Base-by-base conservation (phyloP, 23 tunicate genomes). In the Halocynthia aurantium region DNA sequence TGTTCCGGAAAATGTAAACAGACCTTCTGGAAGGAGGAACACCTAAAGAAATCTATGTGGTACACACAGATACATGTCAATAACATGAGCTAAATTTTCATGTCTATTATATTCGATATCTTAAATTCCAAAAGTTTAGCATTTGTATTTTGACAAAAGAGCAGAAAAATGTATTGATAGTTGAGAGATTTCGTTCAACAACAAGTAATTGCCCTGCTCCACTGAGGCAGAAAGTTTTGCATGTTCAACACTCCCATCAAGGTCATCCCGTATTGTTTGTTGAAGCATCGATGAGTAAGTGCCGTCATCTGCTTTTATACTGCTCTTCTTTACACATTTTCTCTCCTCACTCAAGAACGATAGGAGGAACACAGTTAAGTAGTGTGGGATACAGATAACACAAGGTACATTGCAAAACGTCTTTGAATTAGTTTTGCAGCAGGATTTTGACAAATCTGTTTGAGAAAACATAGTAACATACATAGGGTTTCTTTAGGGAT, bases 331-430 rank as follows among this genome's bases (percentile, higher is more conserved):
- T 40, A 9, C 22, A 65, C 70, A 15, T 10, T 40, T 65, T 10
- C 22, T 49, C 22, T 65, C 2, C 49, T 65, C 78, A 20, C n/a
- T 54, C 10, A 64, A 64, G 22, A 74, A 74, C 8, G 78, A 74
- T 8, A 74, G 21, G 31, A 74, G 63, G 31, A 74, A 74, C 22
- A 74, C 78, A 15, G 78, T 52, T 44, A 74, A 56, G 31, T 54
- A 74, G 22, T 74, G 78, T 50, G 55, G 55, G 64, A 74, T 12
- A 44, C 78, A 74, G 56, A 74, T 74, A 0, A 51, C 56, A 56
- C 78, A 74, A 56, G 72, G 72, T 2, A 49, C 19, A n/a, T 15
- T n/a, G 5, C 72, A 67, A 67, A 49, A 67, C 11, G 21, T 67
- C 44, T 31, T 31, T 31, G 44, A 31, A 31, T 31, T 31, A 31